Percentiles rank a stretch among this genome's conserved stretches.
Conservation (phyloP, 2,888 invertebrate species). For the Gastracanthus pulcherrimus region DNA sequence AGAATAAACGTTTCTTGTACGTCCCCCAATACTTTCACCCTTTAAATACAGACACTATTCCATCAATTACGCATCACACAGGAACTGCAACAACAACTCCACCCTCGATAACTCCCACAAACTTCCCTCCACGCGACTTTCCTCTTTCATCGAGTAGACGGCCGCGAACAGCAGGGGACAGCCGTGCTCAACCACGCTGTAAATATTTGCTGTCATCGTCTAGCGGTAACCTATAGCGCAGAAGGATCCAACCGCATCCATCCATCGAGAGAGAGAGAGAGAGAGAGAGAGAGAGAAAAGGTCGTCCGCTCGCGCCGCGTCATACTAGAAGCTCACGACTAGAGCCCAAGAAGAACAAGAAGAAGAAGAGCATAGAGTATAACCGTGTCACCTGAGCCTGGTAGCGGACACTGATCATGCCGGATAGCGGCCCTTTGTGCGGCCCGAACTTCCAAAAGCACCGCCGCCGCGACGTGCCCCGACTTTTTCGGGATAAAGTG, state of each 20-base stretch:
- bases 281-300: too few species aligned
- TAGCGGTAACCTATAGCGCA: conserved; percentile 1
- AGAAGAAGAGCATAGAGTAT: conserved; percentile 49
- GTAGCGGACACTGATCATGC: conserved; percentile 75
- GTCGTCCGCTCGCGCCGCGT: conserved; percentile 2
- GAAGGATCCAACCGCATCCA: background rate
- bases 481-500: conserved; percentile 12
- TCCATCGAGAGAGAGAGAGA: too few species aligned
- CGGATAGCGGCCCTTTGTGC: conserved; percentile 73
- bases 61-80: background rate
- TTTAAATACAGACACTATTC: background rate
- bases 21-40: background rate
- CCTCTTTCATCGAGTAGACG: conserved; percentile 8
- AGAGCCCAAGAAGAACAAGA: background rate
- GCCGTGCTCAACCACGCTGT: background rate
- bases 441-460: background rate
- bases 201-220: conserved; percentile 49
- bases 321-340: background rate
- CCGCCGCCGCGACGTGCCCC: conserved; percentile 7
- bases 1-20: background rate
- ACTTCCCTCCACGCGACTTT: background rate
- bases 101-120: background rate
- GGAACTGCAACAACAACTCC: too few species aligned
- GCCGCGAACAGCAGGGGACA: conserved; percentile 23
- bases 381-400: conserved; percentile 71